Evolutionary conservation across 2,888 invertebrate genomes (phyloP).

Genomic region (Acanthosoma haemorrhoidale): DNA sequence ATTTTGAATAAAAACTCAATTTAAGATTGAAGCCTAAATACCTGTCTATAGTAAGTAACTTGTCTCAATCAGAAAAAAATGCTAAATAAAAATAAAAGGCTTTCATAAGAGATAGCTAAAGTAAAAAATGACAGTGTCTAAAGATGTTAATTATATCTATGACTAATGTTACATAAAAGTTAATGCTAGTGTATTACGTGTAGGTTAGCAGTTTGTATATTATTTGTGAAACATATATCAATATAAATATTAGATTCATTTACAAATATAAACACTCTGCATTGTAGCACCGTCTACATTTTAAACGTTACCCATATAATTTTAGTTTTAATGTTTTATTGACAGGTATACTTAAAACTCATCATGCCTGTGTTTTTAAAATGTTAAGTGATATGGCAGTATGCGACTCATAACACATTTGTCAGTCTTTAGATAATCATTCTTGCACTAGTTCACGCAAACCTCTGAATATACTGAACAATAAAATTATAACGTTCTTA

Average conservation of each 20-base stretch:
- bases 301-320: conserved; percentile 8
- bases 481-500: conserved; percentile 27
- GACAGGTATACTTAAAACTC: neutral
- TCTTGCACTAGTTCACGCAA: conserved; percentile 21
- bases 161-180: conserved; percentile 28
- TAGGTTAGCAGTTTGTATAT: conserved; percentile 26
- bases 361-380: neutral
- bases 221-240: conserved; percentile 29
- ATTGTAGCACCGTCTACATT: conserved; percentile 25
- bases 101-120: neutral
- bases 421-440: conserved; percentile 24
- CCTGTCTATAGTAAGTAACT: neutral
- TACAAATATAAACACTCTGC: conserved; percentile 30
- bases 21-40: neutral
- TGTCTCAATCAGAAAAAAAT: too few relatives aligned
- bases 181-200: conserved; percentile 26
- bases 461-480: neutral
- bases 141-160: conserved; percentile 26
- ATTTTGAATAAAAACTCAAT: neutral
- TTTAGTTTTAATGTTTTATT: neutral
- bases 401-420: conserved; percentile 22
- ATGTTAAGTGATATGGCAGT: conserved; percentile 19
- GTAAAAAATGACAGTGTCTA: conserved; percentile 24
- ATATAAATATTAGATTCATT: conserved; percentile 30
- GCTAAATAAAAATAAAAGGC: neutral